These are phyloP conservation scores for Channallabes apus DNA, from an alignment of 2,797 vertebrate species.

Conservation along the genomic window DNA sequence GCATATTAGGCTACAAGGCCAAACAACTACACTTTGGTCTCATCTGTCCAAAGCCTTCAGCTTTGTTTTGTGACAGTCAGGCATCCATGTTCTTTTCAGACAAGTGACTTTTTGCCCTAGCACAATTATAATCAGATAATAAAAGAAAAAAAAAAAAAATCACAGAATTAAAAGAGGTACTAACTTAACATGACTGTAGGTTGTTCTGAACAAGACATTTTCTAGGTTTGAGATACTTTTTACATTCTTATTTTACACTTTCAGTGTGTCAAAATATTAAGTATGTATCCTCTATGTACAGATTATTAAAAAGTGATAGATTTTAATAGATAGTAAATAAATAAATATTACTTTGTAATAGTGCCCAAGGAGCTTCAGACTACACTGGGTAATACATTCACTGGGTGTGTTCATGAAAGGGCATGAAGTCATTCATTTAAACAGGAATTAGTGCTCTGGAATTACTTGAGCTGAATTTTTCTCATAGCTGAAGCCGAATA, in stretches of 20 bases:
- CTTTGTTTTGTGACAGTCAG: no score
- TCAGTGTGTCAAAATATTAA: background rate
- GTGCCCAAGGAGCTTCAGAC: background rate
- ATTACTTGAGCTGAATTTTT: slow-evolving; percentile 55
- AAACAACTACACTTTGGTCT: no score
- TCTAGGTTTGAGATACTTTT: background rate
- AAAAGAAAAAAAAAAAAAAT: no score
- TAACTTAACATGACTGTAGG: no score
- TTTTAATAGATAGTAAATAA: background rate
- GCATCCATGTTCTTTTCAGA: no score
- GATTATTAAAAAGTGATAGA: background rate
- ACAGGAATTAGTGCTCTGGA: slow-evolving; percentile 44
- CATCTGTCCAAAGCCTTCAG: no score
- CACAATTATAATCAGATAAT: no score
- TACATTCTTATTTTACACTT: background rate
- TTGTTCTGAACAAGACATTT: background rate
- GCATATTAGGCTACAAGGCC: no score
- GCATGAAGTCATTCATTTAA: slow-evolving; percentile 35
- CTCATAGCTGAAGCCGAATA: slow-evolving; percentile 65
- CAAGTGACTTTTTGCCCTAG: no score
- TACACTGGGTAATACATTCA: background rate
- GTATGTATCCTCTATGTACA: background rate
- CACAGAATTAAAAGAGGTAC: no score
- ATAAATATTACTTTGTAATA: background rate
- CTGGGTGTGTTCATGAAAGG: slow-evolving; percentile 12